Evolutionary conservation across 2,113 vertebrate genomes (phyloP).

Genomic region (Salvelinus sp.): DNA sequence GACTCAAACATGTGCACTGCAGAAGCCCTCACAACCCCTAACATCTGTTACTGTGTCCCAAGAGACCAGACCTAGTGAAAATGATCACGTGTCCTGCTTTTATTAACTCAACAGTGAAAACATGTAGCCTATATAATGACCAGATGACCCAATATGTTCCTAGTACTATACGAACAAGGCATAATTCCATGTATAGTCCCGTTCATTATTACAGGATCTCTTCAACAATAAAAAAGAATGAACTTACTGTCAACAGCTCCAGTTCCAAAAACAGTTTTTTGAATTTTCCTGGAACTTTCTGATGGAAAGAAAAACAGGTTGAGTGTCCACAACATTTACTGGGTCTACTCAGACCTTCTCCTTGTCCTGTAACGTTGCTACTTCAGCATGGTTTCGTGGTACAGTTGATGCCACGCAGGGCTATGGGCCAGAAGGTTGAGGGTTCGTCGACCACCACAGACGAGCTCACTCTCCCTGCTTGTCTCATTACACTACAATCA

Average conservation of each 20-base stretch:
- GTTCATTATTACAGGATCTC: not conserved
- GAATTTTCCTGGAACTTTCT: slow-evolving; percentile 99
- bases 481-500: too few species aligned
- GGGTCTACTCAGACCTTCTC: too few species aligned
- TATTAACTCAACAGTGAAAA: not conserved
- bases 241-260: slow-evolving; percentile 91
- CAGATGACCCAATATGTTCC: not conserved
- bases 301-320: slow-evolving; percentile 22
- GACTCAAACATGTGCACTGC: not conserved
- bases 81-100: not conserved
- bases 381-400: too few species aligned
- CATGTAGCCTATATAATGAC: not conserved
- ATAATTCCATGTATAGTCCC: too few species aligned
- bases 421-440: too few species aligned
- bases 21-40: not conserved
- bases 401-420: too few species aligned
- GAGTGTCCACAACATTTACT: not conserved
- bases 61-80: not conserved
- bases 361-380: too few species aligned
- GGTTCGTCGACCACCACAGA: too few species aligned
- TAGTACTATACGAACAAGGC: too few species aligned
- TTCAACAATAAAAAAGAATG: not conserved
- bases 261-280: slow-evolving; percentile 96
- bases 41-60: not conserved
- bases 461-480: too few species aligned